Percentiles rank a stretch among this genome's conserved stretches.
These are phyloP conservation scores for Asobara japonica DNA, from an alignment of 1,140 invertebrate species.

Conservation along the genomic window DNA sequence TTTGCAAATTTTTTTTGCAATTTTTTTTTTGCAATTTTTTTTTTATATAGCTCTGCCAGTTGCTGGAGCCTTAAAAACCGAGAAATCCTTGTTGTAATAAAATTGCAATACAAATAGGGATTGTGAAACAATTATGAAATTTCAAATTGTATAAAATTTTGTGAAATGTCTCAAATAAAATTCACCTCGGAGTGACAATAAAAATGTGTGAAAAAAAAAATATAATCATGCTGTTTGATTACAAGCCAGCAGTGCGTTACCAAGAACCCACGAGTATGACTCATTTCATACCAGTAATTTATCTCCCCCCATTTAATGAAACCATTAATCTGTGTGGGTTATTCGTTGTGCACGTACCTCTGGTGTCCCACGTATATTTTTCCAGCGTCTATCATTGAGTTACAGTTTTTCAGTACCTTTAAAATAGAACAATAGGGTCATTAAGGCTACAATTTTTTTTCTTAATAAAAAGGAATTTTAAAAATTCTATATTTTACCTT, in stretches of 20 bases:
- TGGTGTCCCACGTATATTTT: constrained; percentile 88
- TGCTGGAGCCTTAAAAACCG: neutral
- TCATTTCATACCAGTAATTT: constrained; percentile 16
- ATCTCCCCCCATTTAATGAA: constrained; percentile 11
- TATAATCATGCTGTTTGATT: constrained; percentile 16
- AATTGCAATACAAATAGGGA: too few species aligned
- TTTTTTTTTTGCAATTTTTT: too few species aligned
- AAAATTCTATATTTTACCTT: constrained; percentile 69
- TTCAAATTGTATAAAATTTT: too few species aligned
- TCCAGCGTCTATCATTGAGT: constrained; percentile 85
- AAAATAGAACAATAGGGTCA: constrained; percentile 41
- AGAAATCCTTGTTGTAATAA: neutral
- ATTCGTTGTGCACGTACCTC: constrained; percentile 69
- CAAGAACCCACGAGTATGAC: constrained; percentile 2
- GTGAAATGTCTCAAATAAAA: neutral
- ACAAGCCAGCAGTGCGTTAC: neutral
- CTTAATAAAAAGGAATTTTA: constrained; percentile 2
- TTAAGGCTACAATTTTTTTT: constrained; percentile 9
- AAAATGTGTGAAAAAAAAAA: constrained; percentile 3
- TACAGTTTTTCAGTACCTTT: constrained; percentile 83
- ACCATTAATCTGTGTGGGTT: constrained; percentile 15
- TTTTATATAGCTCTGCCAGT: constrained; percentile 3
- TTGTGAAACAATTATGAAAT: too few species aligned
- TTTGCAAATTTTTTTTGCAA: too few species aligned
- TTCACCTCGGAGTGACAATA: neutral